These are phyloP conservation scores for Harpagus bidentatus DNA, from an alignment of 2,113 vertebrate species.

Conservation along the genomic window DNA sequence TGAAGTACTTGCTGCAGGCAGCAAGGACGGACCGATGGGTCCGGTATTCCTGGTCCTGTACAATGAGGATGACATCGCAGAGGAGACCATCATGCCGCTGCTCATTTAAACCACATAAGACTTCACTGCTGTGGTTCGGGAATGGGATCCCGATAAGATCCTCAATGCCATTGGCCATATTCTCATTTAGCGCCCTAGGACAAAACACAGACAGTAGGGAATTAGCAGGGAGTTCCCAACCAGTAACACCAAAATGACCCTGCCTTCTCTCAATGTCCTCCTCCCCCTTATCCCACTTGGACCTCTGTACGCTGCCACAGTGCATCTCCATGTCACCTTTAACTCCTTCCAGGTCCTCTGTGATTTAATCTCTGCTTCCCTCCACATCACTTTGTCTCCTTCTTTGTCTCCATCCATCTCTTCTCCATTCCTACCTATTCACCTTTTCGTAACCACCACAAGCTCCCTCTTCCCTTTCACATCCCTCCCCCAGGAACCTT, in stretches of 20 bases:
- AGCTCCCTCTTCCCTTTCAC: neutral
- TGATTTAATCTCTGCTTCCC: neutral
- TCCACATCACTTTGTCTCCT: neutral
- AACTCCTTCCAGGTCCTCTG: neutral
- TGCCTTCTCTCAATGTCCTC: neutral
- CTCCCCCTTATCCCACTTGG: neutral
- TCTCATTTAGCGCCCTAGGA: slow-evolving; percentile 79
- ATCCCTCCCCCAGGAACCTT: neutral
- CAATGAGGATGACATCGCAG: slow-evolving; percentile 94
- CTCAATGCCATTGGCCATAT: slow-evolving; percentile 92
- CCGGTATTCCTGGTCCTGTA: slow-evolving; percentile 92
- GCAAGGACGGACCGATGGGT: slow-evolving; percentile 95
- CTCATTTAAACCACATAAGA: slow-evolving; percentile 92
- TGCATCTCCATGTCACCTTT: neutral
- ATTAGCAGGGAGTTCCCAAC: neutral
- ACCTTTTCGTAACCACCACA: neutral
- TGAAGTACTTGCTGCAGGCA: slow-evolving; percentile 98
- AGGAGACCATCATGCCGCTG: slow-evolving; percentile 91
- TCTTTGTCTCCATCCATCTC: neutral
- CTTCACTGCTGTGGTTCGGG: slow-evolving; percentile 97
- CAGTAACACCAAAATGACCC: fast-evolving
- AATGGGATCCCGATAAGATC: slow-evolving; percentile 98
- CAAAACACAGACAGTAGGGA: neutral
- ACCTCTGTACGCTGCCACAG: neutral
- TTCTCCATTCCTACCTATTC: neutral